Evolutionary conservation across 2,113 vertebrate species (phyloP).

Genomic region (Bufo gargarizans): DNA sequence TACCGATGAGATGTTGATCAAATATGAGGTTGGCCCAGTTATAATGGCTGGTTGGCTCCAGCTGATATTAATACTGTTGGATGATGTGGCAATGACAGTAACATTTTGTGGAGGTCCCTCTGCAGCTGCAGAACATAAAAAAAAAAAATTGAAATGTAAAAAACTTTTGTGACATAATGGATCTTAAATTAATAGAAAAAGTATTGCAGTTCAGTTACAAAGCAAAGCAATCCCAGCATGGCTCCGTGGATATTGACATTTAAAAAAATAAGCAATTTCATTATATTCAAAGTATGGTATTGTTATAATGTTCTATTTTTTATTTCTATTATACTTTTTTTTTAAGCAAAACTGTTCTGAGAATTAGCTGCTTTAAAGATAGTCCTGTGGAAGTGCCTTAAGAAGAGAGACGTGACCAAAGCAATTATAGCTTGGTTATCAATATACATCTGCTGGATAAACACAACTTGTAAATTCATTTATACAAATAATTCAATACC

Average conservation of each 20-base stretch:
- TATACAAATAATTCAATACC: not conserved
- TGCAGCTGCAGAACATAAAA: conserved; percentile 78
- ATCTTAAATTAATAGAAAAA: not conserved
- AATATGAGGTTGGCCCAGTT: conserved; percentile 89
- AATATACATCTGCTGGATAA: not conserved
- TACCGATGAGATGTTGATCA: conserved; percentile 82
- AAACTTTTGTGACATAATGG: not conserved
- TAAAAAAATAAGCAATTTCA: not conserved
- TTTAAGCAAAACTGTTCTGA: not conserved
- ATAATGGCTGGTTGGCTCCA: conserved; percentile 85
- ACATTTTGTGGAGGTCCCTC: conserved; percentile 85
- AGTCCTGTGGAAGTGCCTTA: not conserved
- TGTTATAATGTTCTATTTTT: not conserved
- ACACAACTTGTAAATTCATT: not conserved
- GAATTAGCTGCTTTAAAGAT: not conserved
- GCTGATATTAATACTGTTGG: conserved; percentile 79
- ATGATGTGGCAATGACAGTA: conserved; percentile 76
- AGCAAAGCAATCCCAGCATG: not conserved
- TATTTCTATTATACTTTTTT: not conserved
- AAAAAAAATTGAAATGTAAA: not conserved
- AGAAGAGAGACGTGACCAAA: not conserved
- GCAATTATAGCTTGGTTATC: no score
- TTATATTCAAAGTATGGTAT: not conserved
- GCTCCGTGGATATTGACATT: not conserved
- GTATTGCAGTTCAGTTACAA: not conserved